Base-by-base conservation (phyloP, 2,888 invertebrate genomes). In the Disparrhopalites patrizii region DNA sequence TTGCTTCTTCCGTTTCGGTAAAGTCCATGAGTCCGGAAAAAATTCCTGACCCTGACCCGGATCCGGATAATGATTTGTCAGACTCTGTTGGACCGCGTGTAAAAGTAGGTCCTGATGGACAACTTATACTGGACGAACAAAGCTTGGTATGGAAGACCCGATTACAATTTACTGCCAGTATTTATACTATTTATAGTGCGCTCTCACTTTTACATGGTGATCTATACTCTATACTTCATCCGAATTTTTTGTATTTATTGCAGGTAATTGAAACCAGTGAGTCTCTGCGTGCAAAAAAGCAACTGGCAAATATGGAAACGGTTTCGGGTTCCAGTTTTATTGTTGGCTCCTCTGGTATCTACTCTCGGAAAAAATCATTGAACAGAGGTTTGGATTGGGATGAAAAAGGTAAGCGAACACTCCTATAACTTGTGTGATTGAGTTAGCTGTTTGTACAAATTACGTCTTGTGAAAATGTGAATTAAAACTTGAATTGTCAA, bases 21-120 rank as follows among this genome's bases (percentile, higher is more conserved):
- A 43, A 43, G n/a, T 43, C 43, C 5, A 5, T 43, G 5, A 18
- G n/a, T 10, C 43, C 43, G 5, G 43, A 10, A 15, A 43, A 5
- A 20, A 43, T 36, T 36, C 8, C 43, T 5, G 5, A 10, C 15
- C 8, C 7, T 15, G 43, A 43, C 5, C 7, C 8, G 15, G 13
- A 10, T 52, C 20, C 36, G 8, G n/a, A 3, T 8, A 33, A 18
- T 3, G 10, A n/a, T 38, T 4, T 4, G 3, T 15, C 13, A 5
- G 13, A 25, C n/a, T 36, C 57, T 23, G 31, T 58, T 7, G 73
- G 72, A 0, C 93, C 92, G 0, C 89, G 91, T 79, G 86, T 94
- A 47, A 93, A 90, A 81, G 84, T 94, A 0, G 91, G 91, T 0
- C 87, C 90, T 0, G 87, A 92, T 75, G 93, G 93, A 0, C 86